Percentiles rank a stretch among this genome's conserved stretches.
phyloP scores from a whole-genome alignment of 2,113 vertebrate genomes.

The Poeciliopsis occidentalis region DNA sequence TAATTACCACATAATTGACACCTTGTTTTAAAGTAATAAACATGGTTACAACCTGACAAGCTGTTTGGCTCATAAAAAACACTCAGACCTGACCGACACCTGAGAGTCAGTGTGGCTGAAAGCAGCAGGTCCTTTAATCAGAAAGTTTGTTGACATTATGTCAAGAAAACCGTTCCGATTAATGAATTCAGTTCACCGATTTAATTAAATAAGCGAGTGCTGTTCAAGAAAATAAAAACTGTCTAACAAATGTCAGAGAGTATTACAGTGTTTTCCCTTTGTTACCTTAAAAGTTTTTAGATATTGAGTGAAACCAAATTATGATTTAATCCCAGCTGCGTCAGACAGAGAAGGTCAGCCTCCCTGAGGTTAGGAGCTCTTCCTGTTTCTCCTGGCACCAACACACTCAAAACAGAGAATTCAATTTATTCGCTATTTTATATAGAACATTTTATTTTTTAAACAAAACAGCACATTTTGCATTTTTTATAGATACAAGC shows the following conservation, averaged over 20 bases:
- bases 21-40: constrained; percentile 71
- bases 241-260: neutral
- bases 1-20: constrained; percentile 71
- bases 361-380: no score
- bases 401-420: no score
- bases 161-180: neutral
- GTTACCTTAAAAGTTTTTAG: neutral
- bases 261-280: neutral
- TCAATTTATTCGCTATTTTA: no score
- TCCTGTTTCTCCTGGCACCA: no score
- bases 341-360: neutral
- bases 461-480: neutral
- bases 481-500: neutral
- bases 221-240: neutral
- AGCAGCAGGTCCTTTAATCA: neutral
- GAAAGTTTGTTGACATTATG: neutral
- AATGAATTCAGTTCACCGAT: no score
- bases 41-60: constrained; percentile 59
- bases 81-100: constrained; percentile 35
- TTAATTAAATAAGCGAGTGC: no score
- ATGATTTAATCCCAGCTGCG: neutral
- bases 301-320: no score
- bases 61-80: constrained; percentile 61
- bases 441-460: no score
- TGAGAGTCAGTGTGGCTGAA: neutral